Percentiles rank a stretch among this genome's conserved stretches.
Evolutionary conservation across 2,888 invertebrate genomes (phyloP).

Genomic region (Sesamia inferens): DNA sequence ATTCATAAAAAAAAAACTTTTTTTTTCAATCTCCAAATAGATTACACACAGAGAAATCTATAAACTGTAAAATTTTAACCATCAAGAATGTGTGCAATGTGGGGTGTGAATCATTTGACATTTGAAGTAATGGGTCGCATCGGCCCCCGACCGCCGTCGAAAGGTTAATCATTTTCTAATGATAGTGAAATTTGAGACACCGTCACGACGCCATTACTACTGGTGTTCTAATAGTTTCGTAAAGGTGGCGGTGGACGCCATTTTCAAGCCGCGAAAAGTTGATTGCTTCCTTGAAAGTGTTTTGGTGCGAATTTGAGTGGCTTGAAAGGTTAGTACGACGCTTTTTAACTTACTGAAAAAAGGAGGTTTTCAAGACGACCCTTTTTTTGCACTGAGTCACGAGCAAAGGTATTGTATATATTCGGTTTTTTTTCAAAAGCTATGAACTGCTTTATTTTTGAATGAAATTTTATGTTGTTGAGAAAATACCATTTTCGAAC

Average conservation of each 20-base stretch:
- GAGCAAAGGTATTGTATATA: too few species aligned
- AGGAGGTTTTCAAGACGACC: too few species aligned
- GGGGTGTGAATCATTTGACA: slow-evolving; percentile 83
- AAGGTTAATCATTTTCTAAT: slow-evolving; percentile 89
- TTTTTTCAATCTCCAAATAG: too few species aligned
- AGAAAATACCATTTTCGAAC: too few species aligned
- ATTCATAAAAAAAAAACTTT: too few species aligned
- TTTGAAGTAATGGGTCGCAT: slow-evolving; percentile 80
- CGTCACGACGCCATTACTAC: slow-evolving; percentile 54
- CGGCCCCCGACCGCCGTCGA: slow-evolving; percentile 74
- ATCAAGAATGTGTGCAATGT: slow-evolving; percentile 37
- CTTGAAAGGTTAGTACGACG: not conserved
- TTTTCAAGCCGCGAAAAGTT: slow-evolving; percentile 24
- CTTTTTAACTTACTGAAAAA: not conserved
- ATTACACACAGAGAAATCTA: not conserved
- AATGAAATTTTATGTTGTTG: too few species aligned
- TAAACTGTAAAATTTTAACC: slow-evolving; percentile 16
- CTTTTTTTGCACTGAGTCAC: too few species aligned
- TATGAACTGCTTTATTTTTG: too few species aligned
- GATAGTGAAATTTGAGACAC: slow-evolving; percentile 77
- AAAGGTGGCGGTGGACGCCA: slow-evolving; percentile 40
- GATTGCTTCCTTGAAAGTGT: slow-evolving; percentile 7
- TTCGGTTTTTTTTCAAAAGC: too few species aligned
- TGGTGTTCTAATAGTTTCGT: slow-evolving; percentile 59
- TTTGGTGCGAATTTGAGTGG: slow-evolving; percentile 15